Evolutionary conservation across 2,888 invertebrate species (phyloP).

Genomic region (Agrotis clavis): DNA sequence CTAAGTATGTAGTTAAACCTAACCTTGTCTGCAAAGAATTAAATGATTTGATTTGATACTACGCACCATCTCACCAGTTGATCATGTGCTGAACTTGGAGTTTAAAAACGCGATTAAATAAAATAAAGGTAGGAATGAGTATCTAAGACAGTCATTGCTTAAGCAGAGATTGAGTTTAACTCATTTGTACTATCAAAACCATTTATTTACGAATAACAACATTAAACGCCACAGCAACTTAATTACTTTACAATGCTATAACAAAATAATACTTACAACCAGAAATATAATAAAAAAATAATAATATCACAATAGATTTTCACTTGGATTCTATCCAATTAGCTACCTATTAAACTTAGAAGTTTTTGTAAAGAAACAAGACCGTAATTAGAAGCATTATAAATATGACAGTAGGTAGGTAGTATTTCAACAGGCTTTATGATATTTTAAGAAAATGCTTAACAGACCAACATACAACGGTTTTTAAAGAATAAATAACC

Average conservation of each 20-base stretch:
- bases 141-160: too few species aligned
- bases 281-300: constrained; percentile 59
- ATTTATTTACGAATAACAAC: constrained; percentile 62
- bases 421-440: constrained; percentile 3
- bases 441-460: not conserved
- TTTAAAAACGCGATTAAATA: too few species aligned
- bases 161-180: not conserved
- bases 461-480: not conserved
- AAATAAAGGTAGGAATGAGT: too few species aligned
- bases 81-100: too few species aligned
- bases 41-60: too few species aligned
- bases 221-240: constrained; percentile 63
- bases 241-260: constrained; percentile 53
- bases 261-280: constrained; percentile 65
- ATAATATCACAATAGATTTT: constrained; percentile 69
- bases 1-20: too few species aligned
- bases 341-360: constrained; percentile 30
- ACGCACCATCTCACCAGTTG: too few species aligned
- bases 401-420: constrained; percentile 1
- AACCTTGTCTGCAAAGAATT: too few species aligned
- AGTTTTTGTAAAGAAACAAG: constrained; percentile 30
- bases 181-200: constrained; percentile 41
- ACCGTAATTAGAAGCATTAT: constrained; percentile 10
- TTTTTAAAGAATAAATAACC: constrained; percentile 5
- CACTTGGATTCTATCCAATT: constrained; percentile 51